Evolutionary conservation across 2,888 invertebrate genomes (phyloP).

Genomic region (Orchestes rusci): DNA sequence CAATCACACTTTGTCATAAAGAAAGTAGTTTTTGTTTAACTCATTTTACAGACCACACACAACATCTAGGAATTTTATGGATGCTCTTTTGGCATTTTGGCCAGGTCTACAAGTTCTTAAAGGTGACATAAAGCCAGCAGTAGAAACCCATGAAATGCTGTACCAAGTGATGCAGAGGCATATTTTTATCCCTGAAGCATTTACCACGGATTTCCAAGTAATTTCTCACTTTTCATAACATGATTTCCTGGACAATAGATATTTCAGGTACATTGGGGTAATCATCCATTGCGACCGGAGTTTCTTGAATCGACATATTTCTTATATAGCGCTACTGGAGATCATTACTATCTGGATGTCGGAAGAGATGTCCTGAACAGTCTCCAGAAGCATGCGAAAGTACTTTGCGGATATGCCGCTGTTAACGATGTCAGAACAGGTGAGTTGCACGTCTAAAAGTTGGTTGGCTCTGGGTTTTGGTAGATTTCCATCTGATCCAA

Average conservation of each 20-base stretch:
- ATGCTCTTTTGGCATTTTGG: slow-evolving; percentile 96
- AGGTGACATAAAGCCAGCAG: slow-evolving; percentile 93
- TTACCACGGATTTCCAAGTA: slow-evolving; percentile 93
- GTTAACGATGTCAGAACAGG: slow-evolving; percentile 52
- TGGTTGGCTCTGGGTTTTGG: too few relatives aligned
- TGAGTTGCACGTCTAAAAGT: too few relatives aligned
- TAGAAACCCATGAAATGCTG: slow-evolving; percentile 98
- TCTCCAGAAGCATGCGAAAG: slow-evolving; percentile 82
- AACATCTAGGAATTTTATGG: slow-evolving; percentile 94
- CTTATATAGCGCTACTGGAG: slow-evolving; percentile 89
- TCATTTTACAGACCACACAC: slow-evolving; percentile 68
- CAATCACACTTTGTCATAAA: too few relatives aligned
- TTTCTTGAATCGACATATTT: slow-evolving; percentile 98
- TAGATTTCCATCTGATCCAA: too few relatives aligned
- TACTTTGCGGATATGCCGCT: slow-evolving; percentile 96
- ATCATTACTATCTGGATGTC: slow-evolving; percentile 90
- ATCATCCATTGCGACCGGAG: slow-evolving; percentile 93
- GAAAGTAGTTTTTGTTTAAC: neutral
- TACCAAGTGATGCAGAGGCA: slow-evolving; percentile 97
- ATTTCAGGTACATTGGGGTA: slow-evolving; percentile 96
- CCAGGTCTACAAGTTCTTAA: slow-evolving; percentile 78
- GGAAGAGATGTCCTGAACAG: slow-evolving; percentile 84
- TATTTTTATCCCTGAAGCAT: slow-evolving; percentile 97
- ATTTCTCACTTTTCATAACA: neutral
- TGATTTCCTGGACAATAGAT: neutral